Percentiles rank a stretch among this genome's conserved stretches.
Evolutionary conservation across 2,888 invertebrate genomes (phyloP).

Genomic region (Pseudococcus longispinus): DNA sequence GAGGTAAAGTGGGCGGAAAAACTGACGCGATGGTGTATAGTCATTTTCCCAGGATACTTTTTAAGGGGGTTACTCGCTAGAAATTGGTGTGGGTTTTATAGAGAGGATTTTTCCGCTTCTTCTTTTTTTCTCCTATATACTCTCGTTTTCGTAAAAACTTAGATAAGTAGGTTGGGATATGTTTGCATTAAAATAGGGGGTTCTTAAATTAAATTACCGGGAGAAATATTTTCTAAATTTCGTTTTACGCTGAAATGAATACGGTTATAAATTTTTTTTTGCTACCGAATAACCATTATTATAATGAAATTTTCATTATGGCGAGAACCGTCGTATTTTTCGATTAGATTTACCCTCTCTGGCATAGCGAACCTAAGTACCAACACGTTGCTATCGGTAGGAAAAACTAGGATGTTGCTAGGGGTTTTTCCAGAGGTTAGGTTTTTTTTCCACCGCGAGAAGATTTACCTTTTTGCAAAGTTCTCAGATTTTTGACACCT

Average conservation of each 20-base stretch:
- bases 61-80: slow-evolving; percentile 18
- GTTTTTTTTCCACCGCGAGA: not conserved
- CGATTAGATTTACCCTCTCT: not conserved
- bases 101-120: not conserved
- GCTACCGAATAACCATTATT: not conserved
- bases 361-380: not conserved
- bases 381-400: not conserved
- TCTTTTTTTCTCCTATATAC: not conserved
- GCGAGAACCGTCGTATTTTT: slow-evolving; percentile 17
- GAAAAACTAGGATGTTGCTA: not conserved
- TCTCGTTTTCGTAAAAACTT: not conserved
- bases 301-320: slow-evolving; percentile 35
- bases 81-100: slow-evolving; percentile 39
- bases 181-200: slow-evolving; percentile 39
- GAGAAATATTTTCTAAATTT: slow-evolving; percentile 35
- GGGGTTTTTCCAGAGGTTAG: not conserved
- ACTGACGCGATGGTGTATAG: slow-evolving; percentile 37
- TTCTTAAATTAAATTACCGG: slow-evolving; percentile 39
- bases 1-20: slow-evolving; percentile 14
- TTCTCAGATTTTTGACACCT: slow-evolving; percentile 7
- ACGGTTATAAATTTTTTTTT: slow-evolving; percentile 20
- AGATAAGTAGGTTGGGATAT: slow-evolving; percentile 38
- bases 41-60: slow-evolving; percentile 20
- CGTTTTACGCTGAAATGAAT: slow-evolving; percentile 34
- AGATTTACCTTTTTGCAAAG: not conserved